phyloP scores from a whole-genome alignment of 1,140 invertebrate species.

The Rhagoletis pomonella region DNA sequence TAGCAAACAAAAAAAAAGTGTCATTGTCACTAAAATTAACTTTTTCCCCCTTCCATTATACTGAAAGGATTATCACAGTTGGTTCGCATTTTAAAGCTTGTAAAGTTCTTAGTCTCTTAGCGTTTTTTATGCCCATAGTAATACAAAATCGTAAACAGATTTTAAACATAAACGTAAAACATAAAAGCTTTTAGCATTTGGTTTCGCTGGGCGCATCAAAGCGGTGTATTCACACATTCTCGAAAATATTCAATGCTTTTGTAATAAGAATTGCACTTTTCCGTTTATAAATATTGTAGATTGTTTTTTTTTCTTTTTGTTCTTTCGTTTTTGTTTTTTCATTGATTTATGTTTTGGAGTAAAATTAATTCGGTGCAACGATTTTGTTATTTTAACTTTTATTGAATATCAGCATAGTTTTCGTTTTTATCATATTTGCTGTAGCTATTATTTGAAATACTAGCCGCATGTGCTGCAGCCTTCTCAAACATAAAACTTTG shows the following conservation, averaged over 20 bases:
- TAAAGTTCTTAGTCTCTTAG: not conserved
- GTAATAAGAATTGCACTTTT: not conserved
- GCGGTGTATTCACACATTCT: not conserved
- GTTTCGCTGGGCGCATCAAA: not conserved
- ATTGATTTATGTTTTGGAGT: not conserved
- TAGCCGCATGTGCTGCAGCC: not conserved
- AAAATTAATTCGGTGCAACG: constrained; percentile 37
- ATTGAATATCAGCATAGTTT: constrained; percentile 21
- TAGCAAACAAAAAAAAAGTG: too few relatives aligned
- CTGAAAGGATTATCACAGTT: not conserved
- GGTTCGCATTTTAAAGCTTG: not conserved
- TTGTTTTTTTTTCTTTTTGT: too few relatives aligned
- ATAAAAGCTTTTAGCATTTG: not conserved
- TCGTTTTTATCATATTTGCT: not conserved
- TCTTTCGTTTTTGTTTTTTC: too few relatives aligned
- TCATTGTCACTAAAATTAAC: not conserved
- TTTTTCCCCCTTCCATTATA: not conserved
- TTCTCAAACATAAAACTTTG: not conserved
- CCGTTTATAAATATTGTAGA: not conserved
- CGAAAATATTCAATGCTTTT: not conserved
- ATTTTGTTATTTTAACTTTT: constrained; percentile 30
- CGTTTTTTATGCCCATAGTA: too few relatives aligned
- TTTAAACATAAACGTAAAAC: not conserved
- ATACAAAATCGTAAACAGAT: too few relatives aligned
- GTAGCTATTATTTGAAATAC: constrained; percentile 6